Evolutionary conservation across 2,113 vertebrate species (phyloP).

Genomic region (Rhinichthys klamathensis): DNA sequence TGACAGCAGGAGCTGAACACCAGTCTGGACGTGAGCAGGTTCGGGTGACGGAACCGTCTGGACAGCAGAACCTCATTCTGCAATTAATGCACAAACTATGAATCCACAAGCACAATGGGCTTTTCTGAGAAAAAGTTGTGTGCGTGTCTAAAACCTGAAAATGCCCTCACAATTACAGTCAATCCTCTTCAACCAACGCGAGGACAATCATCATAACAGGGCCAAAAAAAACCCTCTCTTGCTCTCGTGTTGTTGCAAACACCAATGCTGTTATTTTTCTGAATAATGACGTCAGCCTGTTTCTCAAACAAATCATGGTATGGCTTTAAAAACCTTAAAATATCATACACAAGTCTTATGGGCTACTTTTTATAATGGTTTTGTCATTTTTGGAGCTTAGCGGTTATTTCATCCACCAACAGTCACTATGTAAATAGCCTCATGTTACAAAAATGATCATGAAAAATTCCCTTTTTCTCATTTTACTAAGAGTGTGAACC

Average conservation of each 20-base stretch:
- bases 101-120: not conserved
- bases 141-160: not conserved
- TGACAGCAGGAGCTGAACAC: conserved; percentile 91
- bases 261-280: not conserved
- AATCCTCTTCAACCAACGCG: not conserved
- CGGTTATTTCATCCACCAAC: not conserved
- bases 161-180: not conserved
- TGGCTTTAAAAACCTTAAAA: not conserved
- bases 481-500: not conserved
- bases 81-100: conserved; percentile 48
- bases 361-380: not conserved
- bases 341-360: not conserved
- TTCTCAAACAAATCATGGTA: not conserved
- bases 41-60: conserved; percentile 88
- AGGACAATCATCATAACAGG: not conserved
- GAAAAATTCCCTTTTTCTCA: not conserved
- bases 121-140: not conserved
- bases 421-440: not conserved
- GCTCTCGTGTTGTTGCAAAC: not conserved
- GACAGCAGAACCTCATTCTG: conserved; percentile 92
- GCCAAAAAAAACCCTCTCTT: not conserved
- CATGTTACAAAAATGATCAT: not conserved
- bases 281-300: not conserved
- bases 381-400: not conserved
- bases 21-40: conserved; percentile 89